Evolutionary conservation across 2,113 vertebrate genomes (phyloP), one percentile per base, ranked within the genome.

Genomic region (Ariopsis seemanni): DNA sequence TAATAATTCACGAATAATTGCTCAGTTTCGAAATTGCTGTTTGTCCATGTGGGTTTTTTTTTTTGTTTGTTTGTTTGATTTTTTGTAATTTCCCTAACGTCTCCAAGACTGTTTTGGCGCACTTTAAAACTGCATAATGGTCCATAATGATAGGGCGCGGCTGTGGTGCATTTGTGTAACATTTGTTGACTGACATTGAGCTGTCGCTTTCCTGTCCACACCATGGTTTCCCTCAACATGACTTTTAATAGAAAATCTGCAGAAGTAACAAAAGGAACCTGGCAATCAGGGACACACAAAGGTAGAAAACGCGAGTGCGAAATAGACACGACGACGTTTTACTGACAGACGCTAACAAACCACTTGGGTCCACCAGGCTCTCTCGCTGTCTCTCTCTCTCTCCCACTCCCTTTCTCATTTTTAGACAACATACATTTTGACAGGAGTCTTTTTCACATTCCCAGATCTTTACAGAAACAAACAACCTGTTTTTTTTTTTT

Each of bases 331-430:
- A 8, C 4, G 63, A 55, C 25, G 22, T 48, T 67, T 42, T 78
- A 30, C 65, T 86, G 85, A 62, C 79, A 74, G 65, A 57, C 67
- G 86, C 79, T 82, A 74, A 82, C 79, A 82, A 72, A 62, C 86
- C 22, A 48, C 86, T 50, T 18, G 80, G 53, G 89, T 88, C 84
- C 88, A 81, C 57, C 53, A 86, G 88, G n/a, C 58, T 85, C 81
- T 22, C 55, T 79, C 88, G 91, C 80, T 72, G 52, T 69, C 57
- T 83, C 63, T 71, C 14, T 87, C 27, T 55, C 34, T 69, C 27
- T 17, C 22, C 60, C 8, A 52, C 58, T 30, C 84, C 7, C 8
- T 20, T 27, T 77, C 75, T 55, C 48, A 50, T 85, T 85, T 30
- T 77, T 42, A 69, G 42, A 48, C 63, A 82, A 72, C 20, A 34